Evolutionary conservation across 2,888 invertebrate species (phyloP), one percentile per base, ranked within the genome.

Genomic region (Panopea generosa): DNA sequence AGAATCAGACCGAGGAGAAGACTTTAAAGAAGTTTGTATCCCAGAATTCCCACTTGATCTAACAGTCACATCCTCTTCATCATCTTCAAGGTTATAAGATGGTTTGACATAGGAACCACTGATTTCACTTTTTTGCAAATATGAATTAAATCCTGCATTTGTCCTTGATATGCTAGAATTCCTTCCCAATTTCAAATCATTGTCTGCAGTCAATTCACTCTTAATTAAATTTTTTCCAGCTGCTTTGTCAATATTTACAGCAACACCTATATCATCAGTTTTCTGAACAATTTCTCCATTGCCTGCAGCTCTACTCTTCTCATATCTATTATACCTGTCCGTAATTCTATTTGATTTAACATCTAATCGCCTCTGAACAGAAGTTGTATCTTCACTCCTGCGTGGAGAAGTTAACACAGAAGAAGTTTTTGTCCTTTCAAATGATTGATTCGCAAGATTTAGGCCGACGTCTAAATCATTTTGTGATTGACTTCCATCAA

Each of bases 41-140:
- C 33, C 33, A 33, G 4, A 33, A 33, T 33, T 33, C 33, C 33
- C 33, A 33, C 11, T 33, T 33, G 33, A 33, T 33, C 11, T 26
- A 22, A 24, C 26, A 7, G n/a, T 24, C n/a, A 45, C 69, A 55
- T 69, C 69, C 14, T 69, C 61, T 43, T 69, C 61, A 53, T 61
- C 43, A 4, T 69, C 61, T 43, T 69, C 61, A 53, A 55, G 29
- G 69, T 68, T 33, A 33, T 33, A 33, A 33, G 6, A 7, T 33
- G 6, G 6, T 33, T 4, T 33, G 11, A 33, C 33, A 7, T 11
- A 7, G 4, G 33, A 33, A 33, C 4, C 11, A 7, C 33, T 11
- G n/a, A n/a, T n/a, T n/a, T n/a, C n/a, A n/a, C n/a, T n/a, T n/a
- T n/a, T n/a, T n/a, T n/a, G n/a, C n/a, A n/a, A n/a, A n/a, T n/a